These are phyloP conservation scores for Apostichopus californicus DNA, from an alignment of 35 echinoderm and acorn worm species.

Conservation along the genomic window DNA sequence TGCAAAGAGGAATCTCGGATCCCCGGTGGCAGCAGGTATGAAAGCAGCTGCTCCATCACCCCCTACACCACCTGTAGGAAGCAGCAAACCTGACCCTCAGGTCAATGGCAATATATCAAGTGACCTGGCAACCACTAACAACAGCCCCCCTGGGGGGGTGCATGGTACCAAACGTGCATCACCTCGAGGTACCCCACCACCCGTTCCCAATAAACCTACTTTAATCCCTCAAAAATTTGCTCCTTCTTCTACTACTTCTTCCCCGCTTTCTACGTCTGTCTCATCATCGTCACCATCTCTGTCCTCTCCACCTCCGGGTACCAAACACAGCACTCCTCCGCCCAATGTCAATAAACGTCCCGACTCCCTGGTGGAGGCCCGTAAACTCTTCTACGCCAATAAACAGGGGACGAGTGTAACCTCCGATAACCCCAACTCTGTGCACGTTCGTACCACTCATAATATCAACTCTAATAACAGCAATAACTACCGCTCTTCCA, in stretches of 20 bases:
- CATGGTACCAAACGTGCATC: slow-evolving; percentile 69
- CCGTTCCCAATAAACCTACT: slow-evolving; percentile 96
- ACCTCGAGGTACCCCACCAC: slow-evolving; percentile 88
- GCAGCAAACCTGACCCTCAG: slow-evolving; percentile 46
- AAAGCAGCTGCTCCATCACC: slow-evolving; percentile 31
- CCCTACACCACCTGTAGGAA: slow-evolving; percentile 23
- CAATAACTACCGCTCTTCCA: slow-evolving; percentile 57
- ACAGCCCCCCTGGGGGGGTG: slow-evolving; percentile 39
- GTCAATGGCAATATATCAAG: slow-evolving; percentile 48
- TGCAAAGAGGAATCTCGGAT: slow-evolving; percentile 33
- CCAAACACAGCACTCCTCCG: slow-evolving; percentile 31
- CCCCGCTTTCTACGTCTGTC: slow-evolving; percentile 24
- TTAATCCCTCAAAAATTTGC: slow-evolving; percentile 93
- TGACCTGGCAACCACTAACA: background rate
- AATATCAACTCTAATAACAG: slow-evolving; percentile 65
- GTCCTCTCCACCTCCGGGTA: slow-evolving; percentile 6
- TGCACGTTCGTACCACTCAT: slow-evolving; percentile 41
- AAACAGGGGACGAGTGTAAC: slow-evolving; percentile 71
- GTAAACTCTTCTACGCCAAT: slow-evolving; percentile 97
- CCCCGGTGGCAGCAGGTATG: background rate
- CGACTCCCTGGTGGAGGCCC: slow-evolving; percentile 97
- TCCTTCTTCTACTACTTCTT: slow-evolving; percentile 63
- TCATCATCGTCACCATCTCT: slow-evolving; percentile 23
- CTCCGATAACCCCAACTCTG: slow-evolving; percentile 47
- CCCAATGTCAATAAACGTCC: slow-evolving; percentile 59